Evolutionary conservation across 2,113 vertebrate genomes (phyloP).

Genomic region (Clarias magur): DNA sequence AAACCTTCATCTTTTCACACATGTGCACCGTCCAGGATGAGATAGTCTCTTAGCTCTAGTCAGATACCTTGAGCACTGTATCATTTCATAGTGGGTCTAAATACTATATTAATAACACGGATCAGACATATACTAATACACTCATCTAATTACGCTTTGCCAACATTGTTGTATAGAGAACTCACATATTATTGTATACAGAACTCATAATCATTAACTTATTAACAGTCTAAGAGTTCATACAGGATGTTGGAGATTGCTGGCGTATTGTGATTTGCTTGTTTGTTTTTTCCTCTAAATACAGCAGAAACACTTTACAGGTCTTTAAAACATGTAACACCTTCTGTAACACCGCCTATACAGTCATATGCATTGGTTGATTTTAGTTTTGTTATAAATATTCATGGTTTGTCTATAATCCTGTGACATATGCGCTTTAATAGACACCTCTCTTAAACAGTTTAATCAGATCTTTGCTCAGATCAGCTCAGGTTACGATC

Average conservation of each 20-base stretch:
- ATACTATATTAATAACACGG: neutral
- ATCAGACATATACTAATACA: neutral
- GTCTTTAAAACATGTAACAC: neutral
- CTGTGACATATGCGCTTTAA: neutral
- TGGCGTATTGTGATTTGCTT: neutral
- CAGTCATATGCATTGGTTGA: neutral
- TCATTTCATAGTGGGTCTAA: neutral
- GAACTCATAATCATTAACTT: neutral
- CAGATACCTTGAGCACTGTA: neutral
- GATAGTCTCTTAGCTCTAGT: neutral
- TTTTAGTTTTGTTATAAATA: neutral
- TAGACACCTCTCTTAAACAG: neutral
- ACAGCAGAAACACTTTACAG: neutral
- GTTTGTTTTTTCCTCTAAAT: neutral
- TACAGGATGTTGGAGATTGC: neutral
- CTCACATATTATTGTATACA: no score
- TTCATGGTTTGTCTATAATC: neutral
- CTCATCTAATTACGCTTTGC: neutral
- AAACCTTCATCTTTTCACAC: neutral
- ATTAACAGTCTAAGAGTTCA: neutral
- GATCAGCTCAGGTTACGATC: neutral
- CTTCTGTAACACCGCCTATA: no score
- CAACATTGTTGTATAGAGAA: neutral
- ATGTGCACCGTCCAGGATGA: neutral
- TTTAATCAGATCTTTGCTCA: neutral